Evolutionary conservation across 1,140 invertebrate species (phyloP), one percentile per base, ranked within the genome.

Genomic region (Sycophila sp.): DNA sequence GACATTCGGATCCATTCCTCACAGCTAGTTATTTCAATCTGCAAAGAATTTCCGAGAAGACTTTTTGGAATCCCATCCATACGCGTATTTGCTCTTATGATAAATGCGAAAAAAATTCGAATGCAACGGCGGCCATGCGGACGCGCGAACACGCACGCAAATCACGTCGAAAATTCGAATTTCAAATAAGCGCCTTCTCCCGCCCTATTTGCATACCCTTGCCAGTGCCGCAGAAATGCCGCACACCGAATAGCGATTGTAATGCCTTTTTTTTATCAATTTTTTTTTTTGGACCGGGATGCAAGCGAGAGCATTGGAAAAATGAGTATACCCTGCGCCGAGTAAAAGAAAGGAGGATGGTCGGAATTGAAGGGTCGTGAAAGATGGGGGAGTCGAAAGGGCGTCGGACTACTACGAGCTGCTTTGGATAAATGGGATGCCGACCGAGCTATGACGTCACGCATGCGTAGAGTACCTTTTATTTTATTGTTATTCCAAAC

Each of bases 101-200:
- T 40, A 58, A 58, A 38, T 38, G 11, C 36, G 34, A 40, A 58
- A 58, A 58, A 58, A 24, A 38, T 30, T 47, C 40, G 36, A 8
- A 59, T 38, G 36, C 56, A 34, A 15, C 22, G 11, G 15, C 17
- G 1, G 49, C 11, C 26, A n/a, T n/a, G n/a, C 34, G 7, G 28
- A 58, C 17, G 11, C 53, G n/a, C 40, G 19, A 15, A 45, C 28
- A 45, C n/a, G 32, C n/a, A 47, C 13, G 45, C 59, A 45, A 62
- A 62, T 62, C 38, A 45, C 59, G 40, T 32, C 40, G 7, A 59
- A 55, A 62, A 62, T 62, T 40, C 59, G 59, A 62, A 62, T 62
- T 62, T 62, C 59, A 62, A 62, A 62, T 62, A 24, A 17, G 45
- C 17, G 24, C 40, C 40, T 62, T 62, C 59, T 11, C 45, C 28